Evolutionary conservation across 2,113 vertebrate species (phyloP).

Genomic region (Halichoerus grypus): DNA sequence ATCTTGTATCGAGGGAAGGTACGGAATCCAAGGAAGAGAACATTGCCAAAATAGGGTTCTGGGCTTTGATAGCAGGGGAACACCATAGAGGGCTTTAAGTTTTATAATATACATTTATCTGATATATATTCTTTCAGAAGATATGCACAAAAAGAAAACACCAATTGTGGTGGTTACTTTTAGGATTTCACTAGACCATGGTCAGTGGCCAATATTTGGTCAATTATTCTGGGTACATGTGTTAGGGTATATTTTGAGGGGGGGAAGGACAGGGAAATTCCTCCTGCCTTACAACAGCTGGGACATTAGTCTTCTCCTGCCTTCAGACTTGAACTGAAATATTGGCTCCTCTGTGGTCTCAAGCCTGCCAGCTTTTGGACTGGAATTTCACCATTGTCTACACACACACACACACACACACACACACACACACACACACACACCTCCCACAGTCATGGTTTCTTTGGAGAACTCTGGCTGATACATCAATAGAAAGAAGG

Average conservation of each 20-base stretch:
- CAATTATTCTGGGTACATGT: not conserved
- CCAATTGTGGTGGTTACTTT: not conserved
- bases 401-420: not conserved
- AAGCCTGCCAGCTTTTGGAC: not conserved
- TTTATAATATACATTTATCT: not conserved
- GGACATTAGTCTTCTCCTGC: not conserved
- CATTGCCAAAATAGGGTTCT: not conserved
- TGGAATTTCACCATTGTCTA: not conserved
- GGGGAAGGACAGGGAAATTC: not conserved
- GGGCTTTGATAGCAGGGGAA: not conserved
- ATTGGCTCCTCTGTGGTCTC: not conserved
- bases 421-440: not conserved
- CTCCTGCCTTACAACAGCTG: not conserved
- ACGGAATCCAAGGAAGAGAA: not conserved
- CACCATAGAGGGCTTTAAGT: fast-evolving
- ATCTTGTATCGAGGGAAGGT: not conserved
- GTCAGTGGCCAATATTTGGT: not conserved
- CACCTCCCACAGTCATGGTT: not conserved
- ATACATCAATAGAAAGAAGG: not conserved
- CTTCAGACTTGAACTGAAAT: not conserved
- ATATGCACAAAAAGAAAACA: too few relatives aligned
- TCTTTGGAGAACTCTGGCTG: not conserved
- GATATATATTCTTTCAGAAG: not conserved
- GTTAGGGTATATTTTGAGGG: not conserved
- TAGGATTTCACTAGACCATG: not conserved